Percentiles rank a stretch among this genome's conserved stretches.
Evolutionary conservation across 2,797 vertebrate genomes (phyloP).

Genomic region (Momotus momota): DNA sequence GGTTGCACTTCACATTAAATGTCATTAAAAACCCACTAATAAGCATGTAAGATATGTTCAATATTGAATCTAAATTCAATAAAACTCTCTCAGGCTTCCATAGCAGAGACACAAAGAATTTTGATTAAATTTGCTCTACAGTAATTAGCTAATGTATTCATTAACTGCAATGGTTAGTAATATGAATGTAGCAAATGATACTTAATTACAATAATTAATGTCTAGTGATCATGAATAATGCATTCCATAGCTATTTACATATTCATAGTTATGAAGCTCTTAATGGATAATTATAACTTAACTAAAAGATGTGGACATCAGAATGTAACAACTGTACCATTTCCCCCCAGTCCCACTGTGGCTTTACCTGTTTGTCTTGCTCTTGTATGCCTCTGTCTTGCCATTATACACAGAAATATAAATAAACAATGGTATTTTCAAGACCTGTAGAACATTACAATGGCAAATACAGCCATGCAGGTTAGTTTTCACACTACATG

Average conservation of each 20-base stretch:
- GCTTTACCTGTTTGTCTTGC: neutral
- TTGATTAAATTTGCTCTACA: constrained; percentile 46
- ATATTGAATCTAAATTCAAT: constrained; percentile 45
- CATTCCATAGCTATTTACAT: constrained; percentile 60
- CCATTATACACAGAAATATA: neutral
- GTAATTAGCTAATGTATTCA: constrained; percentile 62
- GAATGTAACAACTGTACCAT: neutral
- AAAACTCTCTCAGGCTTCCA: constrained; percentile 47
- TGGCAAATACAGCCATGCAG: neutral
- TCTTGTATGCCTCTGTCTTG: neutral
- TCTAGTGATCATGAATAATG: constrained; percentile 69
- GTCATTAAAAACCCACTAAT: constrained; percentile 57
- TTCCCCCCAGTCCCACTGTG: neutral
- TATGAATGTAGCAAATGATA: constrained; percentile 58
- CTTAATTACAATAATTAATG: constrained; percentile 75
- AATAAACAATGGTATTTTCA: neutral
- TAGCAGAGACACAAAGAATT: constrained; percentile 13
- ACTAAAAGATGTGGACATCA: constrained; percentile 37
- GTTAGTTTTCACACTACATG: neutral
- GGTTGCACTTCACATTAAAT: neutral
- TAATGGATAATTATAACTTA: constrained; percentile 60
- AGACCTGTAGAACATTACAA: neutral
- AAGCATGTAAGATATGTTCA: constrained; percentile 39
- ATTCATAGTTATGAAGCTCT: constrained; percentile 50
- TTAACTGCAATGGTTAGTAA: constrained; percentile 65